A percentile compares a stretch with the other conserved stretches of the same genome.
Evolutionary conservation across 2,888 invertebrate genomes (phyloP).

Genomic region (Synergus itoensis): DNA sequence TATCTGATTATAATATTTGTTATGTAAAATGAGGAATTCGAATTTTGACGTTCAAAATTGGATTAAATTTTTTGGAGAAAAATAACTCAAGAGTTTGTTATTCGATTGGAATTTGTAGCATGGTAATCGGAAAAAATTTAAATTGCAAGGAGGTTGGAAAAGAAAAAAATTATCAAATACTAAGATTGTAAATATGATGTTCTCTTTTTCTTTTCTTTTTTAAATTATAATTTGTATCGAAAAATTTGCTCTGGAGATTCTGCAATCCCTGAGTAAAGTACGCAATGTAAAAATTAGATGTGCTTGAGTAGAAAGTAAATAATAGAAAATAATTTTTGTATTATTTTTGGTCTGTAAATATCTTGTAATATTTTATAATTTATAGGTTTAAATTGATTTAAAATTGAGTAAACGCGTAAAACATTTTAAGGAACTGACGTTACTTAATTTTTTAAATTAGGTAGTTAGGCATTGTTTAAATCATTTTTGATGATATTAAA

Average conservation of each 20-base stretch:
- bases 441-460: neutral
- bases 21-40: no score
- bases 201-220: neutral
- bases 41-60: no score
- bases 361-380: neutral
- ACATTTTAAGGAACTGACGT: neutral
- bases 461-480: neutral
- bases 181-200: neutral
- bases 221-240: neutral
- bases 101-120: neutral
- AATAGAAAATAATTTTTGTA: neutral
- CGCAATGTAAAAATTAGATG: conserved; percentile 6
- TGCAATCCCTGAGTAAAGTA: neutral
- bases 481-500: neutral
- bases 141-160: neutral
- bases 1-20: no score
- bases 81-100: neutral
- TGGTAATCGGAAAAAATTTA: neutral
- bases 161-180: neutral
- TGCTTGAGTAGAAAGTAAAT: conserved; percentile 17
- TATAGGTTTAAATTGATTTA: neutral
- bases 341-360: neutral
- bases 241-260: conserved; percentile 1
- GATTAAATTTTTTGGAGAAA: neutral
- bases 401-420: neutral